These are phyloP conservation scores for Ciconia stormi DNA, from an alignment of 2,113 vertebrate genomes.

Conservation along the genomic window DNA sequence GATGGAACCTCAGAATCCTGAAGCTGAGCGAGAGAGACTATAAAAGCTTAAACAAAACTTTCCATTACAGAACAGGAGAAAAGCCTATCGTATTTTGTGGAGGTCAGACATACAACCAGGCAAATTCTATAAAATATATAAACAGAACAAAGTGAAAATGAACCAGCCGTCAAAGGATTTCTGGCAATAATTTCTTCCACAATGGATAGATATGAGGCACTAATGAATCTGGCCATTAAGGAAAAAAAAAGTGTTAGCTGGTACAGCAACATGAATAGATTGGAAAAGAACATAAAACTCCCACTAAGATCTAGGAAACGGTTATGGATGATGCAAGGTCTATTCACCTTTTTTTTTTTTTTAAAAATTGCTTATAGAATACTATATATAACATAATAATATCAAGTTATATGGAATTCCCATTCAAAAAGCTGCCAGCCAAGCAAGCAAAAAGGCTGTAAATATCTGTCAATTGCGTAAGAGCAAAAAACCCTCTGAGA, in stretches of 20 bases:
- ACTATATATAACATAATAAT: slow-evolving; percentile 3
- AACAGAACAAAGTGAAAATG: slow-evolving; percentile 34
- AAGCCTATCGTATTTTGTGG: background rate
- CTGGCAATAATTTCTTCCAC: background rate
- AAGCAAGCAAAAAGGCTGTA: slow-evolving; percentile 36
- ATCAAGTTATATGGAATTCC: slow-evolving; percentile 36
- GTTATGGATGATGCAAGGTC: background rate
- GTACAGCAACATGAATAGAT: background rate
- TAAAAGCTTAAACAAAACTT: background rate
- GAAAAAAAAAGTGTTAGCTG: background rate
- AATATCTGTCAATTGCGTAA: slow-evolving; percentile 52
- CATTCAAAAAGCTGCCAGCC: slow-evolving; percentile 34
- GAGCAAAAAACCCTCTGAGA: slow-evolving; percentile 44
- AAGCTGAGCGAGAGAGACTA: background rate
- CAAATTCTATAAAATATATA: background rate
- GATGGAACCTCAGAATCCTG: background rate
- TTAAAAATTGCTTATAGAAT: background rate
- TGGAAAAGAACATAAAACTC: background rate
- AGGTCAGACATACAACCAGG: background rate
- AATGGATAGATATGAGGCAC: background rate
- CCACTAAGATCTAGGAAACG: background rate
- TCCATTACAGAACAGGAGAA: background rate
- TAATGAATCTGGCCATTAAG: background rate
- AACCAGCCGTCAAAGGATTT: slow-evolving; percentile 15
- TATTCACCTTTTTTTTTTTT: background rate